Percentiles rank a stretch among this genome's conserved stretches.
These are phyloP conservation scores for Amphipyra tragopoginis DNA, from an alignment of 2,888 invertebrate species.

Conservation along the genomic window DNA sequence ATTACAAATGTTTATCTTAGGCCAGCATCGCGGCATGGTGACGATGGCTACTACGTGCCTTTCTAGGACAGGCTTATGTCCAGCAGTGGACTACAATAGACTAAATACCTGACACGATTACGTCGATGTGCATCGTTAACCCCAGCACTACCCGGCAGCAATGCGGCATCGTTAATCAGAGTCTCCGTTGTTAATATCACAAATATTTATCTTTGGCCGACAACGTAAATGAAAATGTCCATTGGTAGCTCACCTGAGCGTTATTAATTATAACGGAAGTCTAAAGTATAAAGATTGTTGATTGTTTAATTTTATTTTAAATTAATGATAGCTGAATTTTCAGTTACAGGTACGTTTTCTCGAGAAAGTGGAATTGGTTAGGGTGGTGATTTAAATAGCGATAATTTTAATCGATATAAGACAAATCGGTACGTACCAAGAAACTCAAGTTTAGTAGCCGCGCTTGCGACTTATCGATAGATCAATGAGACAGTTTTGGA, in stretches of 20 bases:
- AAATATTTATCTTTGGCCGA: conserved; percentile 77
- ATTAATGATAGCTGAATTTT: conserved; percentile 18
- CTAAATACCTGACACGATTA: too few relatives aligned
- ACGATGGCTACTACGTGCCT: too few relatives aligned
- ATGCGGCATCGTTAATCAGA: conserved; percentile 82
- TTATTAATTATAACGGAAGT: conserved; percentile 61
- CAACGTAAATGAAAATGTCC: conserved; percentile 73
- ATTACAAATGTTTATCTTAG: conserved; percentile 20
- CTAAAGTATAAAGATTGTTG: conserved; percentile 51
- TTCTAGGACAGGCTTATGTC: too few relatives aligned
- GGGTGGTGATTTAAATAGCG: too few relatives aligned
- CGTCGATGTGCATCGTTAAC: neutral
- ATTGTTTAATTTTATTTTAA: conserved; percentile 41
- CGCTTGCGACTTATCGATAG: too few relatives aligned
- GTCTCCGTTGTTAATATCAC: conserved; percentile 75
- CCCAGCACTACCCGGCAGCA: conserved; percentile 64
- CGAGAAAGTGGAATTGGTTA: too few relatives aligned
- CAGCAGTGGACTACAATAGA: too few relatives aligned
- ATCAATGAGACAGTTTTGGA: too few relatives aligned
- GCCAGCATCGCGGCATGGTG: conserved; percentile 43
- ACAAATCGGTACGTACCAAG: too few relatives aligned
- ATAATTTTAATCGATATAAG: too few relatives aligned
- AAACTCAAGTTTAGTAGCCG: too few relatives aligned
- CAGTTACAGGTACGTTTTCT: conserved; percentile 11
- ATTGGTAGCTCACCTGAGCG: conserved; percentile 64